Evolutionary conservation across 2,113 vertebrate species (phyloP), one percentile per base, ranked within the genome.

Genomic region (Natator depressus): DNA sequence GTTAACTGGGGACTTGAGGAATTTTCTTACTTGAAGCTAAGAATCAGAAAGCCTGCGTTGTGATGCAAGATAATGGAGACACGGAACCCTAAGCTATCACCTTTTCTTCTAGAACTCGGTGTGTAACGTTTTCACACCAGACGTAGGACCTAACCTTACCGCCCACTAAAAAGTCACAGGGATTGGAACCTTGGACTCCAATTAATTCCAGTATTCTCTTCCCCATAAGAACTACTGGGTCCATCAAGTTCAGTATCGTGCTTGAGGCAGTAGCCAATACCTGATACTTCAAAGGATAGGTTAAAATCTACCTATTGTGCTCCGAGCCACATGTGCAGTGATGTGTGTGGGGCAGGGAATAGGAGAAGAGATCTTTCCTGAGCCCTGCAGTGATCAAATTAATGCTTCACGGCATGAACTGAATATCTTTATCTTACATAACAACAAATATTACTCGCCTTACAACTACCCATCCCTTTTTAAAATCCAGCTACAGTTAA

Each of bases 1-100:
- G 0, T 5, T 35, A 16, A 31, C 8, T 0, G 0, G 76, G 38
- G 22, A 42, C 8, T 49, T 2, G 6, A 5, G 57, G 47, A 10
- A 19, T 54, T 59, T 35, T 57, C 69, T 4, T 24, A 31, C 29
- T 35, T 6, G 16, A 80, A 72, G 38, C 47, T 62, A 47, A 24
- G 47, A 11, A 82, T 2, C 0, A 1, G 53, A 65, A 85, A 54
- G 65, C 25, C 82, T 38, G 0, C 3, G 54, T 50, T 1, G 1
- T 17, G 79, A n/a, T 4, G 2, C 50, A 24, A 31, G 3, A 54
- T 0, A 31, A 35, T 27, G 5, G 3, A 1, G 20, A 35, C 1
- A 25, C 2, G 3, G 0, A 2, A 62, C 16, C 1, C 35, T 50
- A 35, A 24, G 50, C 78, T 10, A 38, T 46, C 14, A 2, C 42